Evolutionary conservation across 2,888 invertebrate genomes (phyloP), one percentile per base, ranked within the genome.

Genomic region (Cheilosia variabilis): DNA sequence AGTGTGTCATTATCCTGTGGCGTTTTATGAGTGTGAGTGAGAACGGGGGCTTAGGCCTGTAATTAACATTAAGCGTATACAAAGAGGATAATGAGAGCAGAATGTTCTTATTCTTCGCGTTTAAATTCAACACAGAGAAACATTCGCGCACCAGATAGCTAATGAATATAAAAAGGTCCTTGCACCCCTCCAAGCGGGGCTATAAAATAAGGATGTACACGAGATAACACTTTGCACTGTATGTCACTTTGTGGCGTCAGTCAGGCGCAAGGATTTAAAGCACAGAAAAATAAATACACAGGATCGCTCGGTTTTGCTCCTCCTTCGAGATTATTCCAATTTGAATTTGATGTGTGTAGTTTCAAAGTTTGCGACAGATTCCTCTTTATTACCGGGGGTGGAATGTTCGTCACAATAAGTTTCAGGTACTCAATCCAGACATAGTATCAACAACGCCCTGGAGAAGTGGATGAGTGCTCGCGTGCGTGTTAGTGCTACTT

Each of bases 191-290:
- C 34, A 19, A 58, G 24, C 10, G 31, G n/a, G 15, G 72, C 55
- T 24, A 78, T 83, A 62, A 83, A 83, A 78, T 50, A 63, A 37
- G 60, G 10, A 66, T 58, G 37, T 73, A 75, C 79, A 83, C 55
- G 62, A 79, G 68, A 83, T 83, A 73, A 79, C 73, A 83, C 83
- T 83, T 83, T 53, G 57, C 43, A 58, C 68, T 58, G 73, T 68
- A 34, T 62, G 77, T 69, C 68, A 77, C 60, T 68, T 68, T 62
- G 41, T 55, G 68, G 62, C 69, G 73, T 72, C 81, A 71, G 60
- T 66, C 65, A 71, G 65, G 43, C 55, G 50, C 47, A 31, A 52
- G 15, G 52, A 65, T 73, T 79, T 57, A 57, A 69, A 66, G 10
- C 50, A 31, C 2, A 41, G 9, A 31, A 57, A 76, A 37, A 75